phyloP scores from a whole-genome alignment of 2,113 vertebrate genomes.

The Lucifuga dentata region DNA sequence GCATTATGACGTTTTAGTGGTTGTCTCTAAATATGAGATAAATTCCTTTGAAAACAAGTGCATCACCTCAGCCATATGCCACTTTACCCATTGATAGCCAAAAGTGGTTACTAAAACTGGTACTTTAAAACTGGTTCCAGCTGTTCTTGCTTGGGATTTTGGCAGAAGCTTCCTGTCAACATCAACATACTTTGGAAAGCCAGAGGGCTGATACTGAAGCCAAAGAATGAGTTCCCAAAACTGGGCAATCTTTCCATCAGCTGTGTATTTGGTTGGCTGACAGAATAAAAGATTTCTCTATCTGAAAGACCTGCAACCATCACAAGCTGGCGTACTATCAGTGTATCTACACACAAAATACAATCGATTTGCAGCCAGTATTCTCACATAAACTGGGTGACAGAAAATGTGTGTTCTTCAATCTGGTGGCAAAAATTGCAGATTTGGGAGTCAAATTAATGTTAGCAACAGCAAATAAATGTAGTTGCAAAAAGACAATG shows the following conservation, averaged over 20 bases:
- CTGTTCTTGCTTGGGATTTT: conserved; percentile 67
- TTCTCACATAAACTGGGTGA: background rate
- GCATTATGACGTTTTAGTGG: conserved; percentile 6
- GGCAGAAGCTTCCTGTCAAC: conserved; percentile 55
- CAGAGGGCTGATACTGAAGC: conserved; percentile 29
- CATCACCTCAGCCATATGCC: conserved; percentile 50
- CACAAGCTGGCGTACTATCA: conserved; percentile 5
- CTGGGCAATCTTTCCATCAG: conserved; percentile 39
- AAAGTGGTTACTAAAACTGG: too few species aligned
- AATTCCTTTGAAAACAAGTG: conserved; percentile 50
- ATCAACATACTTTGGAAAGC: conserved; percentile 52
- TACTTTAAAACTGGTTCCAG: conserved; percentile 61
- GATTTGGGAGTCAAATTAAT: background rate
- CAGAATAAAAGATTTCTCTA: conserved; percentile 26
- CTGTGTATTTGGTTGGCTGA: conserved; percentile 24
- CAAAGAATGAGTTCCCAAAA: conserved; percentile 42
- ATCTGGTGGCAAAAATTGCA: background rate
- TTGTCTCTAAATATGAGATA: conserved; percentile 18
- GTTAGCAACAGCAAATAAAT: background rate
- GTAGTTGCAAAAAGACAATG: background rate
- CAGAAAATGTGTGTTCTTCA: background rate
- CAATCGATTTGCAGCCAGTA: background rate
- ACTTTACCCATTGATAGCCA: conserved; percentile 38
- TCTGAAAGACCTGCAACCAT: conserved; percentile 17
- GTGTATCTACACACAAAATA: background rate